phyloP scores from a whole-genome alignment of 1,140 invertebrate species.

The Papilio glaucus region DNA sequence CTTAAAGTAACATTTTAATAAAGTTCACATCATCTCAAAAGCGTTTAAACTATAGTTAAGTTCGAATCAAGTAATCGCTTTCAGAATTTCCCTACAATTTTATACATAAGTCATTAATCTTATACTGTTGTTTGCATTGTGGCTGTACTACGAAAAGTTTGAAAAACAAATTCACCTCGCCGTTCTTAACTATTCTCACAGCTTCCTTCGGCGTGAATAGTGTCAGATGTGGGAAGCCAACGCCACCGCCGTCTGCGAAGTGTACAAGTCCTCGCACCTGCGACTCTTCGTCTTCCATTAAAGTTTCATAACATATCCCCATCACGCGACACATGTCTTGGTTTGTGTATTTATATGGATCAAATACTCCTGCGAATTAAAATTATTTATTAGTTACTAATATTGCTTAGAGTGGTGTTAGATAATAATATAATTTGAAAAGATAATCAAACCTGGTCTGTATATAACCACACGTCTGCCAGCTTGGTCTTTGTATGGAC shows the following conservation, averaged over 20 bases:
- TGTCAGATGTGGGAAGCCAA: constrained; percentile 89
- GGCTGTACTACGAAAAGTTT: no score
- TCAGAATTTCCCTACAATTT: no score
- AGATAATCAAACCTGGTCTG: constrained; percentile 86
- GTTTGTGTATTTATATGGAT: constrained; percentile 90
- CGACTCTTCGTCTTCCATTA: constrained; percentile 92
- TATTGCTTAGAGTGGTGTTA: no score
- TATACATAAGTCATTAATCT: no score
- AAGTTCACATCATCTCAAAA: no score
- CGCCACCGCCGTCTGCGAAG: constrained; percentile 88
- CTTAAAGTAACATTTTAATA: neutral
- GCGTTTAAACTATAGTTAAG: no score
- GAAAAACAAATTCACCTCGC: constrained; percentile 84
- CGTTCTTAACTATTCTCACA: constrained; percentile 90
- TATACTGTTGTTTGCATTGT: no score
- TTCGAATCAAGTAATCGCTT: no score
- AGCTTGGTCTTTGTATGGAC: constrained; percentile 89
- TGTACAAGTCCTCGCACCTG: constrained; percentile 90
- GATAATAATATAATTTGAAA: constrained; percentile 33
- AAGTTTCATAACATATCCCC: constrained; percentile 90
- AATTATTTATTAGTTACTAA: neutral
- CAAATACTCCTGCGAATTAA: constrained; percentile 87
- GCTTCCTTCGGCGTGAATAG: constrained; percentile 90
- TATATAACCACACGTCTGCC: constrained; percentile 91
- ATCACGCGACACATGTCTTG: constrained; percentile 92